Evolutionary conservation across 2,113 vertebrate genomes (phyloP).

Genomic region (Labeo catla): DNA sequence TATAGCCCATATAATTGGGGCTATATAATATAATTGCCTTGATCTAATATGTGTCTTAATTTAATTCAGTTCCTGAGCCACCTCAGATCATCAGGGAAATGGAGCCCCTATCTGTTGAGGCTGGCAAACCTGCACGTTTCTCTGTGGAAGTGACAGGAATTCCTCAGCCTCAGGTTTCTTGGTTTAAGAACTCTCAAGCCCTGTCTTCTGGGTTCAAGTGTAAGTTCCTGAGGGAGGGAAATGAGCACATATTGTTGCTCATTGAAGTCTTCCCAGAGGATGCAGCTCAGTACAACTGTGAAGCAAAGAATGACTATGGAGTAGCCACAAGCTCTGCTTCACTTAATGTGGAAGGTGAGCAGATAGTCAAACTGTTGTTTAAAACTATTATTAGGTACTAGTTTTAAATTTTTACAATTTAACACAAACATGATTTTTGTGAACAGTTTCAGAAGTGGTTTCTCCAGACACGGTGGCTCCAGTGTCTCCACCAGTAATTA

Average conservation of each 20-base stretch:
- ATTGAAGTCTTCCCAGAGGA: conserved; percentile 98
- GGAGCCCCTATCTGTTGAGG: conserved; percentile 86
- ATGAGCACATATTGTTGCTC: conserved; percentile 88
- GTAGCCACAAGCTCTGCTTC: conserved; percentile 86
- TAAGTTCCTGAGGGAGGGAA: conserved; percentile 93
- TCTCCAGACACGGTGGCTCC: conserved; percentile 81
- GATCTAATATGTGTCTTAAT: background rate
- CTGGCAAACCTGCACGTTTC: conserved; percentile 95
- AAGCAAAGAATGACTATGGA: conserved; percentile 93
- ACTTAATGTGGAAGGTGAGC: conserved; percentile 90
- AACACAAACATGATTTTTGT: conserved; percentile 39
- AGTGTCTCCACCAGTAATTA: conserved; percentile 81
- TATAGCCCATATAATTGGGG: background rate
- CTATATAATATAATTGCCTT: too few species aligned
- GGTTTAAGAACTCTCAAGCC: conserved; percentile 94
- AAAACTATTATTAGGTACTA: background rate
- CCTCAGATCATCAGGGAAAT: conserved; percentile 88
- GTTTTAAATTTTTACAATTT: background rate
- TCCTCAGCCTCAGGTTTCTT: conserved; percentile 89
- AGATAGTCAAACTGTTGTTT: background rate
- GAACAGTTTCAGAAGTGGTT: conserved; percentile 85
- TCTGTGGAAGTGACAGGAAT: conserved; percentile 86
- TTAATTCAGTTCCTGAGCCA: conserved; percentile 86
- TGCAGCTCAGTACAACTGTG: conserved; percentile 88
- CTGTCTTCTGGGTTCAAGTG: conserved; percentile 95